Conservation (phyloP, 2,797 vertebrate species). For the Typhlichthys subterraneus region DNA sequence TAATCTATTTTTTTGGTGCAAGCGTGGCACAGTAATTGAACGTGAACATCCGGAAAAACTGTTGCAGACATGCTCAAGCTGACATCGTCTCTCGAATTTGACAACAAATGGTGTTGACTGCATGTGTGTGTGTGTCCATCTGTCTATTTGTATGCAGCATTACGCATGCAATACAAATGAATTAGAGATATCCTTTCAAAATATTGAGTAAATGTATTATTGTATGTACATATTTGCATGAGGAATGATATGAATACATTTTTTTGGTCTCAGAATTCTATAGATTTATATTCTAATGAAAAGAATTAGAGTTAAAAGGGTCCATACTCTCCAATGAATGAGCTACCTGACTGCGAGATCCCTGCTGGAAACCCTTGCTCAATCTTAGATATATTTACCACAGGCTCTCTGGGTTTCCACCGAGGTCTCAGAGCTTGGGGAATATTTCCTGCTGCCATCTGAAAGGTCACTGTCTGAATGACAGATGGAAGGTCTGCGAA, state of each 20-base stretch:
- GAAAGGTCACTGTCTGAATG: conserved; percentile 86
- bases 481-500: conserved; percentile 82
- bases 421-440: conserved; percentile 88
- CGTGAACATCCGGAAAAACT: conserved; percentile 57
- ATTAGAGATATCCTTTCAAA: too few species aligned
- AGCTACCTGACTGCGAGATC: background rate
- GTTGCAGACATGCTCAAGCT: conserved; percentile 34
- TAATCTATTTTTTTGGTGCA: conserved; percentile 52
- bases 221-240: too few species aligned
- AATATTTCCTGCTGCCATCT: conserved; percentile 86
- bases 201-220: too few species aligned
- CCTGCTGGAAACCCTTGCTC: conserved; percentile 27
- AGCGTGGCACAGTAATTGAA: conserved; percentile 30
- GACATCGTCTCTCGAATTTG: conserved; percentile 38
- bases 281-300: too few species aligned
- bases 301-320: too few species aligned
- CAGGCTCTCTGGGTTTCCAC: conserved; percentile 88
- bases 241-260: too few species aligned
- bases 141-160: conserved; percentile 4
- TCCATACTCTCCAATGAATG: background rate
- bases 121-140: background rate
- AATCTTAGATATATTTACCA: conserved; percentile 72
- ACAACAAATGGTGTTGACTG: conserved; percentile 12
- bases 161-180: too few species aligned
- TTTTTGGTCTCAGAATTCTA: too few species aligned